phyloP scores from a whole-genome alignment of 2,113 vertebrate genomes.

The Pachypanchax playfairii region DNA sequence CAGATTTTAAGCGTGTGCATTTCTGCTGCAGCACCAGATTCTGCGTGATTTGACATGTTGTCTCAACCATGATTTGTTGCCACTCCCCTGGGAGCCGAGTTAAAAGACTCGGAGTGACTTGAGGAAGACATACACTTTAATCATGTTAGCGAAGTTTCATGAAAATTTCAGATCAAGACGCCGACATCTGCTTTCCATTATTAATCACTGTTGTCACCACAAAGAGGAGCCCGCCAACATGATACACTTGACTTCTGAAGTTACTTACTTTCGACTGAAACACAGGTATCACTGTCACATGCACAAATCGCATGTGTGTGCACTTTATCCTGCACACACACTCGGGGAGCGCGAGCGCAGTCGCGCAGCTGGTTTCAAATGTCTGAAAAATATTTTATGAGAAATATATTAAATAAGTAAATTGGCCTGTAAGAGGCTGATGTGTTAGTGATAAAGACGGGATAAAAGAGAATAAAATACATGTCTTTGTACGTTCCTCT shows the following conservation, averaged over 20 bases:
- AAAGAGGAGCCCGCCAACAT: slow-evolving; percentile 60
- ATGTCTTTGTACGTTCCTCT: slow-evolving; percentile 34
- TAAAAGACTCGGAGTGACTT: slow-evolving; percentile 75
- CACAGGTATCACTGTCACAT: slow-evolving; percentile 56
- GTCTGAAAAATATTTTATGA: slow-evolving; percentile 11
- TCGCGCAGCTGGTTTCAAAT: slow-evolving; percentile 23
- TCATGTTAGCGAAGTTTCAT: slow-evolving; percentile 77
- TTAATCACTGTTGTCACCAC: slow-evolving; percentile 78
- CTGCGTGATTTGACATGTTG: slow-evolving; percentile 74
- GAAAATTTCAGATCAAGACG: slow-evolving; percentile 76
- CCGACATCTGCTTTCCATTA: slow-evolving; percentile 78
- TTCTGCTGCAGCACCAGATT: slow-evolving; percentile 60
- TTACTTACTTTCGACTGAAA: slow-evolving; percentile 68
- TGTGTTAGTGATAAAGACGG: slow-evolving; percentile 22
- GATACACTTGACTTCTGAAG: slow-evolving; percentile 73
- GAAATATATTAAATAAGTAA: slow-evolving; percentile 27
- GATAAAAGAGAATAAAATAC: slow-evolving; percentile 58
- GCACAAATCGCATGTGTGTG: neutral
- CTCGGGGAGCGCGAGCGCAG: neutral
- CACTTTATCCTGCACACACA: neutral
- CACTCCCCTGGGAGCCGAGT: slow-evolving; percentile 70
- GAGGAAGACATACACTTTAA: slow-evolving; percentile 78
- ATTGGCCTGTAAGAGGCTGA: slow-evolving; percentile 37
- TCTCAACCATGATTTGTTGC: slow-evolving; percentile 78
- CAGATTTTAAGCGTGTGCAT: slow-evolving; percentile 37